Evolutionary conservation across 2,888 invertebrate genomes (phyloP).

Genomic region (Dexiosoma caninum): DNA sequence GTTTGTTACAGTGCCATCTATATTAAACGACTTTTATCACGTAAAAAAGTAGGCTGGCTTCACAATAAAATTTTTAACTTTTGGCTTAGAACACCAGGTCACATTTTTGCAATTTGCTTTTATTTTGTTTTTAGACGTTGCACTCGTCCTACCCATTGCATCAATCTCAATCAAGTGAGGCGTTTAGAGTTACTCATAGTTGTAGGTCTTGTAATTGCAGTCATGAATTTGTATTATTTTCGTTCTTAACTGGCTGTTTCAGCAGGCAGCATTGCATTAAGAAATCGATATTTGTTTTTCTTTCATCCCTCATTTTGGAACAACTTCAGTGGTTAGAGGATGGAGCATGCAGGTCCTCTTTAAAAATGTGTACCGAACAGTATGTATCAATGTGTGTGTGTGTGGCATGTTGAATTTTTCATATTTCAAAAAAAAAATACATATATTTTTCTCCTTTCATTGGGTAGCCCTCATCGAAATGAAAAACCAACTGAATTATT

Average conservation of each 20-base stretch:
- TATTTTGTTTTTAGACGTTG: too few species aligned
- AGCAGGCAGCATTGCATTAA: background rate
- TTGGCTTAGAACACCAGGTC: too few species aligned
- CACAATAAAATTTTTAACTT: too few species aligned
- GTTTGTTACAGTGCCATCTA: too few species aligned
- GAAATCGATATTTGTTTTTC: background rate
- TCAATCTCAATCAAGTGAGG: too few species aligned
- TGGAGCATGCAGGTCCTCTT: background rate
- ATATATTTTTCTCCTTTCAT: background rate
- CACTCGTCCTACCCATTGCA: too few species aligned
- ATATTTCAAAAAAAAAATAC: background rate
- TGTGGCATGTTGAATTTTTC: background rate
- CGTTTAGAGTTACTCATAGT: too few species aligned
- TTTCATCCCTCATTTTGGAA: background rate
- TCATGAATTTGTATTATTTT: background rate
- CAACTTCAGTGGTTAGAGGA: background rate
- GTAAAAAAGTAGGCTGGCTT: too few species aligned
- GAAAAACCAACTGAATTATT: slow-evolving; percentile 4
- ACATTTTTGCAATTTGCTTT: too few species aligned
- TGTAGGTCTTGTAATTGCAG: background rate
- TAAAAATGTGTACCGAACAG: background rate
- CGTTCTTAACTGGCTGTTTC: background rate
- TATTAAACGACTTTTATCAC: too few species aligned
- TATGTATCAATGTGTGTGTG: background rate
- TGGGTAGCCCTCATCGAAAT: background rate